Evolutionary conservation across 1,140 invertebrate genomes (phyloP).

Genomic region (Medauroidea extradentata): DNA sequence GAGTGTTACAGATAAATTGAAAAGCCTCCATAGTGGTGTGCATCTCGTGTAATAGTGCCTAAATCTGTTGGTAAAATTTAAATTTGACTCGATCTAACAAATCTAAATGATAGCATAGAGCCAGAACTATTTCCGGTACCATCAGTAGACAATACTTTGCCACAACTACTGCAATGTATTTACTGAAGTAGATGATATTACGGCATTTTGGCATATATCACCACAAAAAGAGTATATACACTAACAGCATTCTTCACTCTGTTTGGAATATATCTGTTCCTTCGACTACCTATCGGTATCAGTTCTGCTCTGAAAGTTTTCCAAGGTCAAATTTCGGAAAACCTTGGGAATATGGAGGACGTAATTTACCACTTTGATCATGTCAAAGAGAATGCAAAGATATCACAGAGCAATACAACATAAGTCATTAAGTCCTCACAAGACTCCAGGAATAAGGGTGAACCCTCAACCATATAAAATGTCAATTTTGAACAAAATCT

Average conservation of each 20-base stretch:
- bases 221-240: not conserved
- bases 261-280: not conserved
- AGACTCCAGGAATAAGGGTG: not conserved
- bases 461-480: not conserved
- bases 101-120: too few species aligned
- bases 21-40: too few species aligned
- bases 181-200: not conserved
- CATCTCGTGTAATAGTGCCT: too few species aligned
- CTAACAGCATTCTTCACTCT: not conserved
- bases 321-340: conserved; percentile 6
- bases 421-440: not conserved
- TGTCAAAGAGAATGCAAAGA: conserved; percentile 6
- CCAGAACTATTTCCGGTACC: too few species aligned
- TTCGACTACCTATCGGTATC: not conserved
- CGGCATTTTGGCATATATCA: not conserved
- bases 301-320: not conserved
- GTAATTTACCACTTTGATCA: conserved; percentile 16
- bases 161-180: too few species aligned
- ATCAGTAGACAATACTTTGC: too few species aligned
- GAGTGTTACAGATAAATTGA: too few species aligned
- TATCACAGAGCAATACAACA: not conserved
- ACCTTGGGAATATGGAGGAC: not conserved
- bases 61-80: too few species aligned
- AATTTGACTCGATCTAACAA: too few species aligned
- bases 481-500: not conserved